phyloP scores from a whole-genome alignment of 2,888 invertebrate genomes.

The Xiphydria camelus region DNA sequence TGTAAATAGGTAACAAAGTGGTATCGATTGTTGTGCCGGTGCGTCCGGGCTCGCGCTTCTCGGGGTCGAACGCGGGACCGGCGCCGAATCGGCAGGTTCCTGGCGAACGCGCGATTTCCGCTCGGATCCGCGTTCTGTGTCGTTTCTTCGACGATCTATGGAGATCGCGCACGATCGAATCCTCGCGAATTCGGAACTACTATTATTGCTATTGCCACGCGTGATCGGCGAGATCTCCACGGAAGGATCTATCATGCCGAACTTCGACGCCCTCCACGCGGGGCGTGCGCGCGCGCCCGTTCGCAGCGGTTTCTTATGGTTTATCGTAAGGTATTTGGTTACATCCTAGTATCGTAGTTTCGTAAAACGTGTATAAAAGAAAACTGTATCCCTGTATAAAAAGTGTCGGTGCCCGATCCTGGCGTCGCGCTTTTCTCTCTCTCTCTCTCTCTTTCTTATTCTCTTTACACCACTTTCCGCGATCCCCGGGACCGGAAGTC shows the following conservation, averaged over 20 bases:
- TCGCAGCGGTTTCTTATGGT: constrained; percentile 8
- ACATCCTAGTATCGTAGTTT: constrained; percentile 30
- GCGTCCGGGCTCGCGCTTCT: background rate
- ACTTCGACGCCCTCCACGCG: too few relatives aligned
- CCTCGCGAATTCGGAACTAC: background rate
- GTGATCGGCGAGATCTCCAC: too few relatives aligned
- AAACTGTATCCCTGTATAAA: constrained; percentile 29
- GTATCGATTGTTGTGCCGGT: constrained; percentile 49
- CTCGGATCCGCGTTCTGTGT: background rate
- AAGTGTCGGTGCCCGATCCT: too few relatives aligned
- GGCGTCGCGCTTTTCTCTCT: too few relatives aligned
- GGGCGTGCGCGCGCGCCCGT: background rate
- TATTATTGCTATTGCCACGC: background rate
- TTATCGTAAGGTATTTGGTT: constrained; percentile 23
- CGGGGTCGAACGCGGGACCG: too few relatives aligned
- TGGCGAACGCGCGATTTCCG: too few relatives aligned
- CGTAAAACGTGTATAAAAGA: constrained; percentile 32
- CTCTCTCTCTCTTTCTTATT: too few relatives aligned
- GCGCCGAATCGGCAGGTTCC: too few relatives aligned
- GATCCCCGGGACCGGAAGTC: too few relatives aligned
- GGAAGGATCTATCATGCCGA: too few relatives aligned
- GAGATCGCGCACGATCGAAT: background rate
- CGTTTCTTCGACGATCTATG: background rate
- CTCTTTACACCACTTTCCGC: too few relatives aligned
- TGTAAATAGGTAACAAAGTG: constrained; percentile 57